Percentiles rank a stretch among this genome's conserved stretches.
phyloP scores from a whole-genome alignment of 2,797 vertebrate species.

The Protosalanx chinensis region DNA sequence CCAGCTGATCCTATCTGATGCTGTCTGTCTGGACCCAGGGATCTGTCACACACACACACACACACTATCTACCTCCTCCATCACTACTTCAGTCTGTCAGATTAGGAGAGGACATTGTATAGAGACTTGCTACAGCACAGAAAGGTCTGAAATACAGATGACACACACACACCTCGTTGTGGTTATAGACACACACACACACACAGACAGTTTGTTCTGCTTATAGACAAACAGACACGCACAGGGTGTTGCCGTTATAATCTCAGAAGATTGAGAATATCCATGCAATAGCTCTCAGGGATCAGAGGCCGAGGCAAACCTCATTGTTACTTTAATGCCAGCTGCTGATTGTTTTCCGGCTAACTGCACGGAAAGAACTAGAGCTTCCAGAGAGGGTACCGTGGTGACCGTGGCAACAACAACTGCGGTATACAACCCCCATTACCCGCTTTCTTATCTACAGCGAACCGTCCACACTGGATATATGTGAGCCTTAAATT shows the following conservation, averaged over 20 bases:
- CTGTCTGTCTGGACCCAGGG: neutral
- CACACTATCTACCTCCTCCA: neutral
- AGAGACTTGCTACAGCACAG: neutral
- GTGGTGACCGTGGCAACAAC: no score
- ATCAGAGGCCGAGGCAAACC: conserved; percentile 33
- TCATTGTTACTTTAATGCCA: conserved; percentile 45
- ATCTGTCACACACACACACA: conserved; percentile 7
- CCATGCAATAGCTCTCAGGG: conserved; percentile 40
- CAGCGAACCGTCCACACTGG: no score
- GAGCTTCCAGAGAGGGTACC: no score
- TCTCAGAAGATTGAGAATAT: conserved; percentile 57
- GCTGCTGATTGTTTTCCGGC: conserved; percentile 15
- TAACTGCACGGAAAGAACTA: neutral
- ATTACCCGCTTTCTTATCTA: no score
- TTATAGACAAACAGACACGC: conserved; percentile 6
- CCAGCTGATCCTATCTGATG: neutral
- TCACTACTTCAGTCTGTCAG: neutral
- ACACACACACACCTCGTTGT: neutral
- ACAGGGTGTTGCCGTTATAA: conserved; percentile 15
- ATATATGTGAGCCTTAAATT: no score
- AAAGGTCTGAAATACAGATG: neutral
- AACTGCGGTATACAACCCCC: no score
- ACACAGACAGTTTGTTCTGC: neutral
- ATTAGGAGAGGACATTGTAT: neutral
- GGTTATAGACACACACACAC: neutral